These are phyloP conservation scores for Sphenodon punctatus DNA, from an alignment of 2,797 vertebrate genomes.

Conservation along the genomic window DNA sequence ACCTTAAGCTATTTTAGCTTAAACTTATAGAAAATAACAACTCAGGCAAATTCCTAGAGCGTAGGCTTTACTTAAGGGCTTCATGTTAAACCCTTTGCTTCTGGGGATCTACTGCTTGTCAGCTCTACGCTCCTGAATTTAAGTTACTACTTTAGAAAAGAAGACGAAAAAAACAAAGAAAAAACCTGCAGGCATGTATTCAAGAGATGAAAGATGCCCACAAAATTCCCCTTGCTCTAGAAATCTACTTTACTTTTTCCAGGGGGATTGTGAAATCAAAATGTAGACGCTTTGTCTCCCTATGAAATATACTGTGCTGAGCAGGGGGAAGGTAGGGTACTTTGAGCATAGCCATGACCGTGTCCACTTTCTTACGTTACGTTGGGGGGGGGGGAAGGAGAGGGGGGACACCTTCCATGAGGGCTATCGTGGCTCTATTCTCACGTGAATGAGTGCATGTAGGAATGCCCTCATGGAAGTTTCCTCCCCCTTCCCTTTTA, in stretches of 20 bases:
- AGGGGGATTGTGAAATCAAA: constrained; percentile 30
- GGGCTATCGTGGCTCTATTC: too few species aligned
- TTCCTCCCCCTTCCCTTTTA: too few species aligned
- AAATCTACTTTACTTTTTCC: constrained; percentile 29
- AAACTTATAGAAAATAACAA: constrained; percentile 33
- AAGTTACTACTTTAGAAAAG: neutral
- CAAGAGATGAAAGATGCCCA: neutral
- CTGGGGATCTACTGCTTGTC: constrained; percentile 39
- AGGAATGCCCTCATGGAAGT: too few species aligned
- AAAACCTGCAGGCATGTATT: constrained; percentile 4
- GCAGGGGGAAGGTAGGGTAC: neutral
- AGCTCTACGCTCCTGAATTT: neutral
- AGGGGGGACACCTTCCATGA: too few species aligned
- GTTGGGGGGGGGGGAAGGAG: too few species aligned
- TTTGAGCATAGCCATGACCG: too few species aligned
- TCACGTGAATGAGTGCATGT: too few species aligned
- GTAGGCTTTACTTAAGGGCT: constrained; percentile 35
- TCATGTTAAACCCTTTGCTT: constrained; percentile 17
- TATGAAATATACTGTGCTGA: constrained; percentile 1
- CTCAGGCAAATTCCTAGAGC: neutral
- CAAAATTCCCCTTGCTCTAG: constrained; percentile 23
- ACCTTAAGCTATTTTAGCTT: constrained; percentile 34
- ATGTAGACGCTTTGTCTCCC: neutral
- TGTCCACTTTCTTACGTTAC: too few species aligned
- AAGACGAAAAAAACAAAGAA: neutral